A percentile compares a stretch with the other conserved stretches of the same genome.
phyloP scores from a whole-genome alignment of 2,797 vertebrate genomes.

The Anguilla megastoma region DNA sequence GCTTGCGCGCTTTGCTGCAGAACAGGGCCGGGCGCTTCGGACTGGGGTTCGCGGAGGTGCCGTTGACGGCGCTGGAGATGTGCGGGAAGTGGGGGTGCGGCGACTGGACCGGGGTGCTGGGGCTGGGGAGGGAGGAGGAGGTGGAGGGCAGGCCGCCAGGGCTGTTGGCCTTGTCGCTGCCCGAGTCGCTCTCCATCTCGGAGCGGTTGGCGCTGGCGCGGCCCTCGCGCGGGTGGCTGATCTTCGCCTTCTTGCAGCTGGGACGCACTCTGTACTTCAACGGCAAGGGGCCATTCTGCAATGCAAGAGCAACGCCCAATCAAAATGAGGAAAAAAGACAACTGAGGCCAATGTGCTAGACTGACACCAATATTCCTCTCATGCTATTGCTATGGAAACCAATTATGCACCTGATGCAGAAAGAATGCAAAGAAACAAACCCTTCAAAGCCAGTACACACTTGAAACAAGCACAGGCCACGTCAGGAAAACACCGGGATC shows the following conservation, averaged over 20 bases:
- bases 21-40: conserved; percentile 72
- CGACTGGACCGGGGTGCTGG: conserved; percentile 49
- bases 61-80: conserved; percentile 64
- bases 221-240: conserved; percentile 76
- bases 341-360: background rate
- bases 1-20: conserved; percentile 77
- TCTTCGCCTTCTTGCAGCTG: conserved; percentile 79
- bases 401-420: background rate
- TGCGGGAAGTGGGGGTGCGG: conserved; percentile 61
- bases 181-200: conserved; percentile 87
- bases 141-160: conserved; percentile 77
- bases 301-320: background rate
- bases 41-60: conserved; percentile 66
- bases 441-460: background rate
- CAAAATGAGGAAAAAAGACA: background rate
- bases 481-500: background rate
- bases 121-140: conserved; percentile 68
- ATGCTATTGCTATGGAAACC: background rate
- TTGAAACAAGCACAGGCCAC: background rate
- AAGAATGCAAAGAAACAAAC: background rate
- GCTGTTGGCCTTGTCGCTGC: conserved; percentile 92
- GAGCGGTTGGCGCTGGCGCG: conserved; percentile 64
- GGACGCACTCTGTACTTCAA: conserved; percentile 94
- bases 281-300: conserved; percentile 89
- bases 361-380: background rate